Evolutionary conservation across 1,140 invertebrate genomes (phyloP), one percentile per base, ranked within the genome.

Genomic region (Polyergus mexicanus): DNA sequence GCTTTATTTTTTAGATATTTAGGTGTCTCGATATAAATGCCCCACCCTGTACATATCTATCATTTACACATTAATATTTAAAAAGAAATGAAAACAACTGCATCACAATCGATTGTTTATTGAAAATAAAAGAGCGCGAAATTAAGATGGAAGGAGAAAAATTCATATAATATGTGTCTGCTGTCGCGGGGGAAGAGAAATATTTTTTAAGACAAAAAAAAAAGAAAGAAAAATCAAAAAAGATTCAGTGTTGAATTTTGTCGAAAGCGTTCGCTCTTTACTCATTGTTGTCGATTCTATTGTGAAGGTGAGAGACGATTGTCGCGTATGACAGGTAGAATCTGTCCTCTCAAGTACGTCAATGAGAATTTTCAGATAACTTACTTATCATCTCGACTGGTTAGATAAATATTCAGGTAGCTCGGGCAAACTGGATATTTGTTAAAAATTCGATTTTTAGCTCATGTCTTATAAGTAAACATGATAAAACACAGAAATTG

Each of bases 341-440:
- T 63, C 28, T 77, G 74, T 78, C 84, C 35, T 60, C 35, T 60
- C 35, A 80, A 85, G 63, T 78, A 13, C 80, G 84, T 66, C 84
- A 85, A 54, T 58, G 44, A 41, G 58, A 75, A 84, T 41, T 66
- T 60, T 68, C 51, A 68, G 75, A 85, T 85, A 85, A 41, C 62
- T 41, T 10, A 35, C 62, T 76, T 85, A 85, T 85, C 75, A 58
- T 56, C 35, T 44, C 54, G 75, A 85, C 69, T 56, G 51, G 28
- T 80, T 69, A 78, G 84, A 85, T 85, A 85, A 80, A 85, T 68
- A 69, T 54, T 54, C 74, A 66, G 58, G 83, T 84, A 78, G 58
- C 47, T 65, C 5, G 38, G 4, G 16, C 8, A 19, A 44, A 74
- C 28, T 28, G 8, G 16, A 56, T 72, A 38, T 32, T 32, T 16